Base-by-base conservation (phyloP, 2,888 invertebrate genomes). In the Nycteola revayana region DNA sequence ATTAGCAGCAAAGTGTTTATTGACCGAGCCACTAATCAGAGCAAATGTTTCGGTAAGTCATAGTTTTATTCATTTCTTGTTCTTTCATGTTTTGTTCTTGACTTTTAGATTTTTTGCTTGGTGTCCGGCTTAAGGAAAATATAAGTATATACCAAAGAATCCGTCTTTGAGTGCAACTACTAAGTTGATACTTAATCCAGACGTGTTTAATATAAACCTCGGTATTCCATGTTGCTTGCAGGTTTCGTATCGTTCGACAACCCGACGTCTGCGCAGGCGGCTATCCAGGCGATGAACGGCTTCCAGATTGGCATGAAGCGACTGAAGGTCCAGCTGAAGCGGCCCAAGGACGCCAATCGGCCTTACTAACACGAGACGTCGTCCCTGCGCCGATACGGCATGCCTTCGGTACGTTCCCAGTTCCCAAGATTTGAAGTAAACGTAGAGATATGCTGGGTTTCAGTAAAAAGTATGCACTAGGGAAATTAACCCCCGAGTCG, bases 271-370 rank as follows among this genome's bases (percentile, higher is more conserved):
- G 98, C 99, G 79, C 98, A 98, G 89, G 95, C 97, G 61, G 99
- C 99, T 66, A 99, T 99, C 84, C 98, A 98, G 88, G 96, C 99
- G 69, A 99, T 99, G 99, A 99, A 99, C 90, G 99, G 99, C 80
- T 99, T 99, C 91, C 99, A 99, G 91, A 99, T 99, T 87, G 99
- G 99, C 76, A 99, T 99, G 98, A 99, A 99, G 91, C 94, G 99
- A 79, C 95, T 99, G 82, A 99, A 99, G 92, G 99, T 99, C 74
- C 98, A 99, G 91, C 93, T 99, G 90, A 99, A 99, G 90, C 93
- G 98, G 91, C 98, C 98, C 89, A 98, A 98, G 91, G 98, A 98
- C 88, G 97, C 97, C 79, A 97, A 95, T 90, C 94, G 97, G 91
- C 98, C 98, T 83, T 98, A 98, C 94, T 98, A 96, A 94, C 95